These are phyloP conservation scores for Hydropsyche betteni DNA, from an alignment of 2,888 invertebrate species.

Conservation along the genomic window DNA sequence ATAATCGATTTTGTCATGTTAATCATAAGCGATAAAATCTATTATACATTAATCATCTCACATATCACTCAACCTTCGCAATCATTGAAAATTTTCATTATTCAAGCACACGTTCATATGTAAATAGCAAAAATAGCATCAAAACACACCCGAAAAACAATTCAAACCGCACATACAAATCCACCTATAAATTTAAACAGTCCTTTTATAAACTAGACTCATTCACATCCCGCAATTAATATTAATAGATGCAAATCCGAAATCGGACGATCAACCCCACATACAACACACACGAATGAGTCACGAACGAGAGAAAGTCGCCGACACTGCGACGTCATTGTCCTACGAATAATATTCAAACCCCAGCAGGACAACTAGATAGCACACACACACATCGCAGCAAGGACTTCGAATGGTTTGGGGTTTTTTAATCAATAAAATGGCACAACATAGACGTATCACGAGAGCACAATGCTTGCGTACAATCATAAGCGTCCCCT, in stretches of 20 bases:
- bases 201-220: background rate
- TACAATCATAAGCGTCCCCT: slow-evolving; percentile 20
- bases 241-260: slow-evolving; percentile 5
- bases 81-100: too few relatives aligned
- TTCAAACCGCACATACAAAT: background rate
- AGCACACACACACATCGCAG: slow-evolving; percentile 38
- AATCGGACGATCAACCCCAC: background rate
- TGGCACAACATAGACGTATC: slow-evolving; percentile 42
- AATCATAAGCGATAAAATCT: too few relatives aligned
- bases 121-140: background rate
- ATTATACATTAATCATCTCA: too few relatives aligned
- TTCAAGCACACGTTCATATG: background rate
- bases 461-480: background rate
- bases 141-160: background rate
- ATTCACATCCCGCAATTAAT: background rate
- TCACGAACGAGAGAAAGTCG: slow-evolving; percentile 18
- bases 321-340: slow-evolving; percentile 26
- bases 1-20: too few relatives aligned
- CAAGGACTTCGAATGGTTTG: slow-evolving; percentile 45
- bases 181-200: background rate
- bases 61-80: too few relatives aligned
- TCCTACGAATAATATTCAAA: slow-evolving; percentile 34
- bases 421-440: slow-evolving; percentile 51
- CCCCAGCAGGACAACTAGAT: slow-evolving; percentile 34
- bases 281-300: background rate